Base-by-base conservation (phyloP, 1,140 invertebrate species). In the Acromyrmex charruanus region DNA sequence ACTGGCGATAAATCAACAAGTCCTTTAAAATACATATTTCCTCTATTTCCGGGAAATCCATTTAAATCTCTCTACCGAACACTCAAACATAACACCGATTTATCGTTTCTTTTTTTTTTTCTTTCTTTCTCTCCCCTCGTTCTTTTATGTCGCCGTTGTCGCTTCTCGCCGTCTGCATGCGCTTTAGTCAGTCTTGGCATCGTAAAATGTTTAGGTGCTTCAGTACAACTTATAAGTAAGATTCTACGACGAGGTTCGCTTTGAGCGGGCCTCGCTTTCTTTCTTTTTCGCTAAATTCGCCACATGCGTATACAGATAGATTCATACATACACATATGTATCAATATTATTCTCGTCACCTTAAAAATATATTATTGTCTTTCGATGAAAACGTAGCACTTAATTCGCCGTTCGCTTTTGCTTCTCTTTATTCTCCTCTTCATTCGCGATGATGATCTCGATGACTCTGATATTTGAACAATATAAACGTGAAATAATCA, bases 321-420 rank as follows among this genome's bases (percentile, higher is more conserved):
- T 92, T 93, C 86, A 86, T 91, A 91, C 80, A 85, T 91, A 91
- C 65, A 72, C 61, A 55, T 58, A 88, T 86, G 71, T 75, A 77
- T 77, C 61, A 72, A 53, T 90, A 90, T 85, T 86, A 31, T 89
- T 89, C 72, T 89, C 86, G 51, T 72, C 81, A 88, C 86, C 94
- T 95, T 95, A 95, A 94, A 94, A 94, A 94, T 95, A 95, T 92
- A 95, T 95, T 95, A 95, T 95, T 95, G 95, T 95, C 95, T 93
- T 95, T 95, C 91, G 91, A 95, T 94, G 94, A 93, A 94, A 94
- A 95, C 93, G 92, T 94, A 94, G 94, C 94, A 95, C 94, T 95
- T 92, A 90, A 93, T 82, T 87, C 59, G 21, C 39, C 61, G 93
- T 82, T 87, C 59, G 21, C 28, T 63, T 12, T 74, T 25, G 55